Evolutionary conservation across 2,888 invertebrate genomes (phyloP), one percentile per base, ranked within the genome.

Genomic region (Girardia tigrina): DNA sequence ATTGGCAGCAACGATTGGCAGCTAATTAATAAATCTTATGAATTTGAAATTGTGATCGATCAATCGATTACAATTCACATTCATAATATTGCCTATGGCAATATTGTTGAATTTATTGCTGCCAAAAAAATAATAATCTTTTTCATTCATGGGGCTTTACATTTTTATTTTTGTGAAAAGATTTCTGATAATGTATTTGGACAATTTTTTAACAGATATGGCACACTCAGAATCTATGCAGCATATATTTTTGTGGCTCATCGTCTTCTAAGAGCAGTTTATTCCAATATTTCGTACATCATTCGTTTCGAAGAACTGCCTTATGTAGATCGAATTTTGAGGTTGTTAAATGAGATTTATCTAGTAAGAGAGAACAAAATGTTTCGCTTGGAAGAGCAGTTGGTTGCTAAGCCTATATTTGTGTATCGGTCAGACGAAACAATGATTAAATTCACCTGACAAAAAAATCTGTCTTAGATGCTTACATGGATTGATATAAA

Each of bases 351-450:
- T 74, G 86, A 88, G 80, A 86, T 88, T 77, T 88, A 87, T 82
- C 81, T 88, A 80, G 97, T 97, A 2, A 89, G 98, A 71, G 97
- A 98, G 85, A 92, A 92, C 69, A 87, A 90, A 71, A 94, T 97
- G 82, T 88, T 94, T 79, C 88, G 89, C 8, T 87, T 98, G 70
- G 98, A 98, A 85, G 97, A 98, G 85, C 94, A 97, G 84, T 88
- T 98, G 42, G 97, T 94, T 85, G 94, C 97, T 75, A 97, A 97
- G 88, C 86, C 98, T 75, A 90, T 97, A 81, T 98, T 97, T 90
- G 88, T 98, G 79, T 98, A 94, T 85, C 89, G 97, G 27, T 83
- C 77, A 8, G 70, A 77, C 14, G 76, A 76, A 27, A 76, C 72
- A 4, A 75, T 76, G 74, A 76, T 76, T 8, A 76, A 76, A 76